Evolutionary conservation across 2,888 invertebrate species (phyloP).

Genomic region (Acanthosepion lycidas): DNA sequence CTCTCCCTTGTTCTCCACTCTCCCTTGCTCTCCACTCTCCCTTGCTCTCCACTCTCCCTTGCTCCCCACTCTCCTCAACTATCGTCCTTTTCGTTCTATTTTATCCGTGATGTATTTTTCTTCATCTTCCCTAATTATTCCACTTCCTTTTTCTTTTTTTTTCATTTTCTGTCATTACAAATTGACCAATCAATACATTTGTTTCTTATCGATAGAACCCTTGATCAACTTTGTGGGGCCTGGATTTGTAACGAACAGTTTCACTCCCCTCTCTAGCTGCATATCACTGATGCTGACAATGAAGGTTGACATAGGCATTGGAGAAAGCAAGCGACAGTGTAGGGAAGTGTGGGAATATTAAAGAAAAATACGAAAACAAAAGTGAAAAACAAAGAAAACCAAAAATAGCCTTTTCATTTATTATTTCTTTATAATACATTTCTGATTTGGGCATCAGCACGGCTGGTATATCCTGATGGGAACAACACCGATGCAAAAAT

Average conservation of each 20-base stretch:
- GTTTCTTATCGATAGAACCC: not conserved
- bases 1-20: too few relatives aligned
- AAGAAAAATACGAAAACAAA: not conserved
- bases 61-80: too few relatives aligned
- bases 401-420: not conserved
- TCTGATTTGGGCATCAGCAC: not conserved
- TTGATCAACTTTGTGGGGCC: not conserved
- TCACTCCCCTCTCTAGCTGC: not conserved
- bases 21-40: too few relatives aligned
- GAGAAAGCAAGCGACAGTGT: not conserved
- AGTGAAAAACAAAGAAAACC: not conserved
- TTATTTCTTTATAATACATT: not conserved
- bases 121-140: not conserved
- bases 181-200: constrained; percentile 33
- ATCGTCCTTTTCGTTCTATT: not conserved
- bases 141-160: not conserved
- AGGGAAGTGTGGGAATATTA: not conserved
- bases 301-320: not conserved
- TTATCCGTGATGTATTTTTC: not conserved
- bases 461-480: not conserved
- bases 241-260: not conserved
- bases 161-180: not conserved
- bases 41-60: too few relatives aligned
- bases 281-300: not conserved
- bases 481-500: not conserved